Percentiles rank a stretch among this genome's conserved stretches.
Evolutionary conservation across 2,888 invertebrate species (phyloP).

Genomic region (Drosophila diplacantha): DNA sequence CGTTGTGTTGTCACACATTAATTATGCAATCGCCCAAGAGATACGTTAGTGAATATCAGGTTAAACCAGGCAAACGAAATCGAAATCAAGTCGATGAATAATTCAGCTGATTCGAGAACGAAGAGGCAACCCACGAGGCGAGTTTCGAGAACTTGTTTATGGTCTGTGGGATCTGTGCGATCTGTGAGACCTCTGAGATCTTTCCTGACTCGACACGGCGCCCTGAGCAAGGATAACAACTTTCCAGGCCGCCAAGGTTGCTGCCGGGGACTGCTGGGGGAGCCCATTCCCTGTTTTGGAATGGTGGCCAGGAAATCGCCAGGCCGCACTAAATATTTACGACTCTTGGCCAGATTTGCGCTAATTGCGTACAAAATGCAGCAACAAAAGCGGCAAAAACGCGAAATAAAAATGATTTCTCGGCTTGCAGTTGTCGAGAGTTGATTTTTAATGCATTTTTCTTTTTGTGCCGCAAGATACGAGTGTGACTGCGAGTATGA

Average conservation of each 20-base stretch:
- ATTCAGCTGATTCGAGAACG: slow-evolving; percentile 19
- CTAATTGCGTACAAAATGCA: slow-evolving; percentile 43
- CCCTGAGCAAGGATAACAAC: slow-evolving; percentile 29
- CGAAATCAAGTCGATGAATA: slow-evolving; percentile 34
- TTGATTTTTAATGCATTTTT: slow-evolving; percentile 20
- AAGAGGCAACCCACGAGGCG: slow-evolving; percentile 4
- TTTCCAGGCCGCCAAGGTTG: slow-evolving; percentile 24
- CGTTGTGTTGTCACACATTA: slow-evolving; percentile 20
- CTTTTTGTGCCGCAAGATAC: slow-evolving; percentile 9
- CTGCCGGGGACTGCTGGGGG: neutral
- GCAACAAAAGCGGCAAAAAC: slow-evolving; percentile 18
- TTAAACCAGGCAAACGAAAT: slow-evolving; percentile 37
- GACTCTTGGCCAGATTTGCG: slow-evolving; percentile 35
- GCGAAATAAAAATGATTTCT: slow-evolving; percentile 27
- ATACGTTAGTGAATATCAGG: slow-evolving; percentile 29
- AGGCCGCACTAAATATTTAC: slow-evolving; percentile 26
- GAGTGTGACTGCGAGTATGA: neutral
- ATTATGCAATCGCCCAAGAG: slow-evolving; percentile 48
- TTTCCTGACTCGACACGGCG: slow-evolving; percentile 3
- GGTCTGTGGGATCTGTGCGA: neutral
- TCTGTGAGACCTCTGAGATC: slow-evolving; percentile 6
- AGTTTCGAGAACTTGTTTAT: slow-evolving; percentile 2
- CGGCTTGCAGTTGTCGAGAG: slow-evolving; percentile 24
- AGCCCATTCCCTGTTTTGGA: slow-evolving; percentile 4
- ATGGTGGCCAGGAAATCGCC: slow-evolving; percentile 22